Evolutionary conservation across 2,797 vertebrate species (phyloP), one percentile per base, ranked within the genome.

Genomic region (Aeoliscus strigatus): DNA sequence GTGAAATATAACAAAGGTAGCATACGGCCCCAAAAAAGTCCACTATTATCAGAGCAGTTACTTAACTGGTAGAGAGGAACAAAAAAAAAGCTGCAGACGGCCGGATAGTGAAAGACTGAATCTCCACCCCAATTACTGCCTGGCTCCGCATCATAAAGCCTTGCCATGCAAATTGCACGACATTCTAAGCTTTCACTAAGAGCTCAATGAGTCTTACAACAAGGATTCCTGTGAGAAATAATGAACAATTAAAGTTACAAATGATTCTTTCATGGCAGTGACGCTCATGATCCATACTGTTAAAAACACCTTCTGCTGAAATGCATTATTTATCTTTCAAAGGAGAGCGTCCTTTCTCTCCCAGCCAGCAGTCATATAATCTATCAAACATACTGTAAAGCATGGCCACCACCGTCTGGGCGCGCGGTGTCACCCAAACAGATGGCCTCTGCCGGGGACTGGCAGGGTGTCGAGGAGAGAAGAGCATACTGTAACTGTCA

Each of bases 401-500:
- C 30, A 42, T 27, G 40, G 27, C 29, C 36, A 9, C 45, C 39
- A 48, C 26, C 11, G 55, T 58, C 39, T 59, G 70, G 44, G 58
- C 66, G 35, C 39, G 31, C 27, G 14, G 55, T 23, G 32, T 75
- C 77, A 67, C 66, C 77, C 71, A 40, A 66, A 60, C 83, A 86
- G 81, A 84, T 81, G 79, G 80, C 51, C 70, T 73, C 65, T 67
- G 69, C 64, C 58, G 26, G 47, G 64, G 67, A 58, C 51, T 68
- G 62, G 69, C 59, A 69, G 71, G 72, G 63, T 55, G 69, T 62
- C 39, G 28, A 69, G 67, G 55, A 48, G 61, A 75, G 70, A 49
- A 52, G 59, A 71, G 66, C 69, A 71, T 71, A 76, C 70, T 79
- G 71, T 68, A 64, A 71, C 68, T 74, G 75, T 80, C 75, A 78